Percentiles rank a stretch among this genome's conserved stretches.
These are phyloP conservation scores for Agapetus fuscipes DNA, from an alignment of 2,888 invertebrate genomes.

Conservation along the genomic window DNA sequence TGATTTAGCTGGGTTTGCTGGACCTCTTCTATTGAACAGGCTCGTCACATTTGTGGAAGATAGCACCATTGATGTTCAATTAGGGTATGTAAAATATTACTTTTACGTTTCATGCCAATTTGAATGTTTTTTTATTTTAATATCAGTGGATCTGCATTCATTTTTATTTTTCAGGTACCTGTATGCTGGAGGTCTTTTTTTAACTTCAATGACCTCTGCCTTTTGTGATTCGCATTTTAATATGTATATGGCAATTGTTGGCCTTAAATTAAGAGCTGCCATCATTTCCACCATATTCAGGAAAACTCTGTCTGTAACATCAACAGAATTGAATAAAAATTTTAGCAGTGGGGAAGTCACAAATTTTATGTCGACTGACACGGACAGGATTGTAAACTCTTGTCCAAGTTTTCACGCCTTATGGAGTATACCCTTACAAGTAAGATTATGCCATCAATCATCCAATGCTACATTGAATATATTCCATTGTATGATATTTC, in stretches of 20 bases:
- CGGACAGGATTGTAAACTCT: conserved; percentile 89
- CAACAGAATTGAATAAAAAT: conserved; percentile 37
- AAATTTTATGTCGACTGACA: conserved; percentile 95
- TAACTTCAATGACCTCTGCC: conserved; percentile 48
- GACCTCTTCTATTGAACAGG: conserved; percentile 77
- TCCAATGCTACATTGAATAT: too few relatives aligned
- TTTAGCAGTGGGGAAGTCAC: conserved; percentile 76
- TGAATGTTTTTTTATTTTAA: neutral
- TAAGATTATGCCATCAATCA: too few relatives aligned
- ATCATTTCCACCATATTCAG: conserved; percentile 75
- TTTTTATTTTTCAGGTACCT: conserved; percentile 31
- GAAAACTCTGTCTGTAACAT: conserved; percentile 40
- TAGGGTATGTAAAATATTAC: conserved; percentile 45
- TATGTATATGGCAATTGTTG: conserved; percentile 75
- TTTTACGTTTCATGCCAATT: neutral
- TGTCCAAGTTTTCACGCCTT: conserved; percentile 93
- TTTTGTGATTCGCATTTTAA: conserved; percentile 82
- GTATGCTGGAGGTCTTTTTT: conserved; percentile 35
- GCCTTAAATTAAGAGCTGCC: conserved; percentile 78
- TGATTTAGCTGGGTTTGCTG: conserved; percentile 78
- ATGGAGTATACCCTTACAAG: conserved; percentile 94
- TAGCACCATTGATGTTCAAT: conserved; percentile 51
- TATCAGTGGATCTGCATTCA: neutral
- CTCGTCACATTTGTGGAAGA: conserved; percentile 73
- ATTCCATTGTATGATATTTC: too few relatives aligned